Evolutionary conservation across 2,113 vertebrate genomes (phyloP), one percentile per base, ranked within the genome.

Genomic region (Rynchops niger): DNA sequence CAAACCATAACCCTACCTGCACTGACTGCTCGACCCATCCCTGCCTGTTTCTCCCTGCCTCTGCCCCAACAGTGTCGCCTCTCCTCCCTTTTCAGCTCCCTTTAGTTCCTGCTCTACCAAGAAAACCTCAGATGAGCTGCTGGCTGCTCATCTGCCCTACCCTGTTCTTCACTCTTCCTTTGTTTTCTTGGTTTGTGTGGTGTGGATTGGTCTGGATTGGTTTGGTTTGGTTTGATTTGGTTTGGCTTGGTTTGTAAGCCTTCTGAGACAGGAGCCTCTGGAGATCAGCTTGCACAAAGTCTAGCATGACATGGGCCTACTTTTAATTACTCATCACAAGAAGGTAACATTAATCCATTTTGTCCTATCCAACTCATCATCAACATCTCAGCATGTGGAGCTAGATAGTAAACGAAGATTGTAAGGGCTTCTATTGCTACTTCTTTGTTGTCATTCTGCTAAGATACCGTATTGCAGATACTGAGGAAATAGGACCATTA

Each of bases 11-110:
- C 3, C 20, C 22, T 15, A 34, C 5, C 26, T 66, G 2, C 18
- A 74, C 12, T 3, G 2, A 0, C 1, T 26, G 9, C 17, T 73
- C 0, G 1, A 29, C 12, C 18, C 0, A 0, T n/a, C 15, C 23
- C 11, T 78, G 26, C 8, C 25, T 1, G 0, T 61, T 79, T 71
- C 36, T 67, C 20, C 26, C 19, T 82, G 17, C 9, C 8, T 77
- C 52, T 83, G 30, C 6, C 25, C 27, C 2, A 1, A 12, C 29
- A 22, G 10, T 15, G 34, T 30, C 18, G 16, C 3, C 29, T 67
- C 11, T 67, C 5, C 30, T 67, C 12, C 32, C 4, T 79, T 52
- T 26, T 86, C 22, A 74, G 18, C 18, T 0, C 8, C 5, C 16
- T 16, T 56, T 40, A 88, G 21, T 4, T 89, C 0, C 0, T 47